Evolutionary conservation across 2,113 vertebrate species (phyloP).

Genomic region (Scopus umbretta): DNA sequence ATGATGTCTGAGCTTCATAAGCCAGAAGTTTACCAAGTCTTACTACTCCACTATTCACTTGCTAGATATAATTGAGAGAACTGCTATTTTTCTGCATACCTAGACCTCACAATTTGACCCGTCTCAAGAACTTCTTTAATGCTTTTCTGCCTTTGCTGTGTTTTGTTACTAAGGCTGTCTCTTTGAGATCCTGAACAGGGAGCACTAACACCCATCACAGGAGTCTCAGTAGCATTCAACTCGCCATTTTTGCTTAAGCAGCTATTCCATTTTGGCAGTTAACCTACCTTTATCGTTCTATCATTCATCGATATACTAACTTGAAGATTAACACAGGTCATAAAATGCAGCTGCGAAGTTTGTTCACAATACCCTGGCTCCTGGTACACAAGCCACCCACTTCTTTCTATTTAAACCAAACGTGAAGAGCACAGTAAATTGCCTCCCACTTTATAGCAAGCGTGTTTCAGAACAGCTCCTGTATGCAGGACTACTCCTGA

Average conservation of each 20-base stretch:
- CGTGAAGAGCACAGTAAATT: constrained; percentile 55
- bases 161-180: background rate
- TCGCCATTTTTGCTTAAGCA: background rate
- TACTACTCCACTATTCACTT: background rate
- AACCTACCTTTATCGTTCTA: background rate
- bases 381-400: constrained; percentile 58
- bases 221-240: background rate
- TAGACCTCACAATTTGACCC: background rate
- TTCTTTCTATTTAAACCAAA: constrained; percentile 63
- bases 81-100: background rate
- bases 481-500: background rate
- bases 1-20: background rate
- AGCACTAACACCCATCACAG: background rate
- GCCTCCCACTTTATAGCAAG: constrained; percentile 50
- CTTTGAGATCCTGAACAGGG: background rate
- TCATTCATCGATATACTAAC: background rate
- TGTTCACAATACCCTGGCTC: constrained; percentile 37
- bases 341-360: constrained; percentile 45
- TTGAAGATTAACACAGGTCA: background rate
- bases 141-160: background rate
- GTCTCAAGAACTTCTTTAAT: background rate
- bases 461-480: constrained; percentile 42
- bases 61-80: background rate
- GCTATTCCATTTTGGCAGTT: background rate
- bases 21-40: background rate